Percentiles rank a stretch among this genome's conserved stretches.
Conservation (phyloP, 1,140 invertebrate genomes). For the Tetramorium parvispinum region DNA sequence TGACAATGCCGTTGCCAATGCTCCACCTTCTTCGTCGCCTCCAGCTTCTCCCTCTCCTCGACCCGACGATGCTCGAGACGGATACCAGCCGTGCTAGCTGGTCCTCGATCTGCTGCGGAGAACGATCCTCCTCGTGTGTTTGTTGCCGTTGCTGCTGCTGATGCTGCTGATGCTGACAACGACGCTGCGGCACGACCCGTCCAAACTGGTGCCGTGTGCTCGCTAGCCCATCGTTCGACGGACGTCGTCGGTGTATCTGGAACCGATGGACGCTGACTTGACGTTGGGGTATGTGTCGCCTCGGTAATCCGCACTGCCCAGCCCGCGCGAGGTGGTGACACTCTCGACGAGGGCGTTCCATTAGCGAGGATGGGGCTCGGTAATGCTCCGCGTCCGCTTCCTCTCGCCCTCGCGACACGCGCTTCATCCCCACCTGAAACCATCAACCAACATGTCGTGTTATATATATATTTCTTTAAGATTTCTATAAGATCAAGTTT, state of each 20-base stretch:
- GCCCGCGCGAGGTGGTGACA: conserved; percentile 84
- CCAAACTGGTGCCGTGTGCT: conserved; percentile 75
- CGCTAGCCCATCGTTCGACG: conserved; percentile 81
- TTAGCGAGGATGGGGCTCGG: conserved; percentile 87
- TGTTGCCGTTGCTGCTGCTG: conserved; percentile 43
- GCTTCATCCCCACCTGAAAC: conserved; percentile 86
- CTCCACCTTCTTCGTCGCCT: conserved; percentile 75
- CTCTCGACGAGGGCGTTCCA: conserved; percentile 88
- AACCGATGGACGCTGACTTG: conserved; percentile 60
- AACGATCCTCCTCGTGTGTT: conserved; percentile 51
- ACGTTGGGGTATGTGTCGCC: conserved; percentile 73
- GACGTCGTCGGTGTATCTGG: conserved; percentile 65
- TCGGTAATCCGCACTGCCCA: conserved; percentile 86
- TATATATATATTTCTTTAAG: not conserved
- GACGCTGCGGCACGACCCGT: conserved; percentile 70
- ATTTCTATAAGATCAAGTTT: not conserved
- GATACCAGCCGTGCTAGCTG: conserved; percentile 61
- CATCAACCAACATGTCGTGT: conserved; percentile 13
- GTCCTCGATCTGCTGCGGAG: conserved; percentile 51
- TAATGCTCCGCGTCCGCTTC: conserved; percentile 85
- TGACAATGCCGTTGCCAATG: conserved; percentile 50
- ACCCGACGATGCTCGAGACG: conserved; percentile 64
- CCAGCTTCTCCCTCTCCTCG: conserved; percentile 69
- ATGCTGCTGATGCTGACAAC: conserved; percentile 57
- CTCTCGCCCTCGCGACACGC: conserved; percentile 84